Evolutionary conservation across 2,113 vertebrate species (phyloP).

Genomic region (Equus quagga): DNA sequence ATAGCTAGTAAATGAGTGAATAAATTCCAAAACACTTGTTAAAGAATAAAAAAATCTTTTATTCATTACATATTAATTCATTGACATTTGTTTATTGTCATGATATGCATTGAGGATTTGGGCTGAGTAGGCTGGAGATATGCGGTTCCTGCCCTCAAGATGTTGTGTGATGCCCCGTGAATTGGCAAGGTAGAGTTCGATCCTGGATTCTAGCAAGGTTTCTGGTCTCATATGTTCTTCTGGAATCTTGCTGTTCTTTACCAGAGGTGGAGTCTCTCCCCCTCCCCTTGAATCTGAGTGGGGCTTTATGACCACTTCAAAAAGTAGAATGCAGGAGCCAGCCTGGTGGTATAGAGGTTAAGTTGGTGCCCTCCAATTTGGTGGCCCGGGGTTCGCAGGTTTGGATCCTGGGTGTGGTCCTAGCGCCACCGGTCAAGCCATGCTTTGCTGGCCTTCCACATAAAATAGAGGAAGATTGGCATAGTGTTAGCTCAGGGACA

Average conservation of each 20-base stretch:
- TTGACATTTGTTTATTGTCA: not conserved
- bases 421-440: too few species aligned
- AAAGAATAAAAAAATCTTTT: not conserved
- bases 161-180: not conserved
- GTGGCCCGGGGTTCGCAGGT: too few species aligned
- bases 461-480: too few species aligned
- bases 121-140: not conserved
- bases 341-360: too few species aligned
- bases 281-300: not conserved
- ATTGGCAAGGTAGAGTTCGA: not conserved
- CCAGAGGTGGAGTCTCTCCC: not conserved
- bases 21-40: not conserved
- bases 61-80: not conserved
- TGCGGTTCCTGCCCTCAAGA: too few species aligned
- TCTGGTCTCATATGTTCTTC: not conserved
- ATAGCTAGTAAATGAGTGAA: not conserved
- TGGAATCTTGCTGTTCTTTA: not conserved
- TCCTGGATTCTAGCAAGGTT: not conserved
- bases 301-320: not conserved
- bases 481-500: too few species aligned
- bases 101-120: too few species aligned
- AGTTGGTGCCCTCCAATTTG: too few species aligned
- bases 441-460: too few species aligned
- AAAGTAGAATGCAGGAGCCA: too few species aligned
- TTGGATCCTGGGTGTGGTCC: too few species aligned